A percentile compares a stretch with the other conserved stretches of the same genome.
phyloP scores from a whole-genome alignment of 2,888 invertebrate species.

The Emmelina monodactyla region DNA sequence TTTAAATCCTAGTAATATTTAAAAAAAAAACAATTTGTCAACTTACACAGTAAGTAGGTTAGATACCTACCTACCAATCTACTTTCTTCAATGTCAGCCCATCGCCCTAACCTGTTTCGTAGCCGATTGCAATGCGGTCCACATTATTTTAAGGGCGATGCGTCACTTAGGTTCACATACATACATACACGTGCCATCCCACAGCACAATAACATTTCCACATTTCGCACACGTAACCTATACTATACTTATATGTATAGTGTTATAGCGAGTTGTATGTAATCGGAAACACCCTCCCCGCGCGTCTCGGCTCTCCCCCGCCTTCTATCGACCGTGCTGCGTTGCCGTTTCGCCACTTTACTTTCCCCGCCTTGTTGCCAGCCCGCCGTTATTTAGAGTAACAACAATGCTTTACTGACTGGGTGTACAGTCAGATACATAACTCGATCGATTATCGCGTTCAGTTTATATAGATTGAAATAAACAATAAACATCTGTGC shows the following conservation, averaged over 20 bases:
- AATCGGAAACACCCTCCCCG: slow-evolving; percentile 34
- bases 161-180: no score
- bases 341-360: slow-evolving; percentile 43
- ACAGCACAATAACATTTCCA: background rate
- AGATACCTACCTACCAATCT: no score
- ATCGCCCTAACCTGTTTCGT: no score
- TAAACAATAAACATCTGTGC: no score
- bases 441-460: no score
- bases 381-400: slow-evolving; percentile 33
- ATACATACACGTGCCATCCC: background rate
- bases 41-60: no score
- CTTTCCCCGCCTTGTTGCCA: slow-evolving; percentile 51
- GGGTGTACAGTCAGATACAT: slow-evolving; percentile 4
- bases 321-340: slow-evolving; percentile 31
- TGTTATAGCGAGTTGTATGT: slow-evolving; percentile 10
- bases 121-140: no score
- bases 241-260: slow-evolving; percentile 1
- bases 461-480: no score
- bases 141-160: background rate
- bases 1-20: no score
- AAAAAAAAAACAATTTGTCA: no score
- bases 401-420: no score
- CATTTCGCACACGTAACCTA: slow-evolving; percentile 1
- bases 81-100: no score
- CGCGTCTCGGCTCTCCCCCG: slow-evolving; percentile 20